Conservation (phyloP, 2,113 vertebrate genomes). For the Halcyon senegalensis region DNA sequence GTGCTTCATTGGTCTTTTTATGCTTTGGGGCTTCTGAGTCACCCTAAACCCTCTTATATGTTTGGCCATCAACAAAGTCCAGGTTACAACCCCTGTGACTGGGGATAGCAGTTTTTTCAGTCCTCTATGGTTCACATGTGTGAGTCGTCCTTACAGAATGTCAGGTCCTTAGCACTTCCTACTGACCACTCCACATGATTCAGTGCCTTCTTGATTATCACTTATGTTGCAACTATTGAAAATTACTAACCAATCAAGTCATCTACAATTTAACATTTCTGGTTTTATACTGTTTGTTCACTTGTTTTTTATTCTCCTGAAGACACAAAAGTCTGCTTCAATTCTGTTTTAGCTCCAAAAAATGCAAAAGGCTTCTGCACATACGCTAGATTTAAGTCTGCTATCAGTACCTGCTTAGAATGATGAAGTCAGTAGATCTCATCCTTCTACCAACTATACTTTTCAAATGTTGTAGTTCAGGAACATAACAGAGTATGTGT, state of each 20-base stretch:
- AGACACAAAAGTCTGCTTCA: background rate
- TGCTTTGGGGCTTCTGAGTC: background rate
- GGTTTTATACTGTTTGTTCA: background rate
- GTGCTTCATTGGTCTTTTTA: background rate
- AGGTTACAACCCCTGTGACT: background rate
- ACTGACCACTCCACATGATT: background rate
- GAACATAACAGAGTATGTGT: background rate
- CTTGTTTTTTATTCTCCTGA: background rate
- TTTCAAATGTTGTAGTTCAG: background rate
- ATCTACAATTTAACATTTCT: background rate
- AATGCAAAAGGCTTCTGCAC: background rate
- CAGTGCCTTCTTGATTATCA: background rate
- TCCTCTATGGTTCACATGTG: background rate
- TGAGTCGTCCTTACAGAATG: fast-evolving
- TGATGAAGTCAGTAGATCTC: background rate
- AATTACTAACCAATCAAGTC: background rate
- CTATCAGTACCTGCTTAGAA: background rate
- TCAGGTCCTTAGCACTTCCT: background rate
- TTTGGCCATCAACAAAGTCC: background rate
- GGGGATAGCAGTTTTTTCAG: background rate
- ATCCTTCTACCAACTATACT: background rate
- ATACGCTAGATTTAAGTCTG: background rate
- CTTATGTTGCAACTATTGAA: background rate
- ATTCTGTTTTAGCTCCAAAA: background rate
- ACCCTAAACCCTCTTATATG: background rate